phyloP scores from a whole-genome alignment of 1,140 invertebrate species.

The Samia ricini region DNA sequence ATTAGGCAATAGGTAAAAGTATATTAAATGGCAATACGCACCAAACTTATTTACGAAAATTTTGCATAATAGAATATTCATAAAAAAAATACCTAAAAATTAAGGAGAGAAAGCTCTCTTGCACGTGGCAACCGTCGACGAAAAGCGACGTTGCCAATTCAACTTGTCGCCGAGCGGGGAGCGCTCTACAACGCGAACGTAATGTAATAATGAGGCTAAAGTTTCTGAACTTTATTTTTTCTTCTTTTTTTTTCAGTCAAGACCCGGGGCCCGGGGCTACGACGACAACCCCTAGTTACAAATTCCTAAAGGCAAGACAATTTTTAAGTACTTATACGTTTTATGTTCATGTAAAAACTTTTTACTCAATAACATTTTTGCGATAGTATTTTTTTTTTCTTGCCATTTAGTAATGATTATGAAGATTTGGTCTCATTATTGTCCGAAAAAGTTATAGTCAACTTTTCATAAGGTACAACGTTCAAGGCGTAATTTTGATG shows the following conservation, averaged over 20 bases:
- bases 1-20: no score
- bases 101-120: constrained; percentile 35
- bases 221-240: constrained; percentile 40
- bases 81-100: constrained; percentile 30
- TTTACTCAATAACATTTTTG: background rate
- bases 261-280: no score
- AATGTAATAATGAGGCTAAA: constrained; percentile 67
- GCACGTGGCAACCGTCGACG: constrained; percentile 28
- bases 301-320: background rate
- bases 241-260: constrained; percentile 14
- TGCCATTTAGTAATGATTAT: no score
- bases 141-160: constrained; percentile 61
- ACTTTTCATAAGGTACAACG: no score
- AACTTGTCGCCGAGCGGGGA: constrained; percentile 24
- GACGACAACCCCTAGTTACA: background rate
- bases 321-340: background rate
- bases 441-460: no score
- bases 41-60: no score
- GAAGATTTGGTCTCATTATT: no score
- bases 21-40: no score
- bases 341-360: background rate
- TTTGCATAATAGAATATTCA: no score
- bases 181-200: constrained; percentile 31
- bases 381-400: no score
- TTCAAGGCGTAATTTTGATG: no score